phyloP scores from a whole-genome alignment of 1,140 invertebrate genomes.

The Ptiloglossa arizonensis region DNA sequence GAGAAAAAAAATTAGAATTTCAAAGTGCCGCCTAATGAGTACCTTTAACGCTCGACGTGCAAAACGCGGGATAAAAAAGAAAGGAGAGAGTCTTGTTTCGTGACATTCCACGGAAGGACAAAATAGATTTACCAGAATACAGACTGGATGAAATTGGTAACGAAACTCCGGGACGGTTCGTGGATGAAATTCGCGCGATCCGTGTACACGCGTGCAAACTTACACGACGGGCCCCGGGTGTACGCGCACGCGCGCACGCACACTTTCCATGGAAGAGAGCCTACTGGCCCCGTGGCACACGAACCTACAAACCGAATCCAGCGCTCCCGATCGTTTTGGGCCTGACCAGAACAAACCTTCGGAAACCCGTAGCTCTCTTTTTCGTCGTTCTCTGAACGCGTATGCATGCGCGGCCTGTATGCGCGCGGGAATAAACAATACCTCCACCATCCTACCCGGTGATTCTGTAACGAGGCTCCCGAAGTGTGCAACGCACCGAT shows the following conservation, averaged over 20 bases:
- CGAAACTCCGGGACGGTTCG: constrained; percentile 6
- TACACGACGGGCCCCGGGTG: constrained; percentile 7
- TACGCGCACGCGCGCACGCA: constrained; percentile 28
- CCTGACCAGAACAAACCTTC: constrained; percentile 42
- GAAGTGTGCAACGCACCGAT: constrained; percentile 10
- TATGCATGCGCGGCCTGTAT: constrained; percentile 36
- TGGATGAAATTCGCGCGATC: background rate
- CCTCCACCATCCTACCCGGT: no score
- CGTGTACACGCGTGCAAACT: background rate
- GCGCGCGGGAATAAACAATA: constrained; percentile 53
- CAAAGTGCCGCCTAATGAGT: background rate
- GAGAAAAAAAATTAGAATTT: constrained; percentile 16
- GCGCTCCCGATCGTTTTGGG: constrained; percentile 51
- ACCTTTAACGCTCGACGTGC: background rate
- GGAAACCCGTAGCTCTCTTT: constrained; percentile 7
- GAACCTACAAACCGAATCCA: constrained; percentile 70
- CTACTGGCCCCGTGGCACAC: constrained; percentile 74
- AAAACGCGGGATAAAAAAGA: no score
- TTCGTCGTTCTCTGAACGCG: constrained; percentile 11
- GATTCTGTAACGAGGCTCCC: constrained; percentile 40
- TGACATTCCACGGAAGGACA: background rate
- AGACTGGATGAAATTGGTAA: constrained; percentile 26
- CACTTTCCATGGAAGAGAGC: constrained; percentile 42
- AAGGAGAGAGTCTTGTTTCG: no score
- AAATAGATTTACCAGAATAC: constrained; percentile 4